Percentiles rank a stretch among this genome's conserved stretches.
These are phyloP conservation scores for Leontocebus nigricollis DNA, from an alignment of 2,797 vertebrate species.

Conservation along the genomic window DNA sequence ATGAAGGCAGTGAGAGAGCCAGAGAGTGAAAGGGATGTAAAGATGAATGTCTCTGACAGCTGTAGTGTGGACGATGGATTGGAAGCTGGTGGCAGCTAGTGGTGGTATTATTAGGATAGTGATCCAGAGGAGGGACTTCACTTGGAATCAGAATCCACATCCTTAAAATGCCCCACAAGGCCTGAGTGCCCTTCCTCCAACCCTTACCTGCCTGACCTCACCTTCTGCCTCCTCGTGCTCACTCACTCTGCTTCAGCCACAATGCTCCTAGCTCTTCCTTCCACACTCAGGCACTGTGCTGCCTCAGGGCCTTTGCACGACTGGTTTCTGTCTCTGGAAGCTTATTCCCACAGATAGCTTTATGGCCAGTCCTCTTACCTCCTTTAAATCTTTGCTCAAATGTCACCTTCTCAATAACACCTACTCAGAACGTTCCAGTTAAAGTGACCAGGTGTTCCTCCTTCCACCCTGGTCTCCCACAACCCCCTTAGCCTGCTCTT, in stretches of 20 bases:
- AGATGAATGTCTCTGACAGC: background rate
- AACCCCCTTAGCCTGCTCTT: background rate
- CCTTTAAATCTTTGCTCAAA: background rate
- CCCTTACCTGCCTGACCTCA: background rate
- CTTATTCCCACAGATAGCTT: background rate
- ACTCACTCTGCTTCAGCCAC: background rate
- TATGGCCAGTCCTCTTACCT: background rate
- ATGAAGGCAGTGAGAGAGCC: fast-evolving
- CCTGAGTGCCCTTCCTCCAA: no score
- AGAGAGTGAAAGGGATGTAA: background rate
- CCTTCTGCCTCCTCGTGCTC: background rate
- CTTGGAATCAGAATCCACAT: background rate
- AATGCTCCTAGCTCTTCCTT: background rate
- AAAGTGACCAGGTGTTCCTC: background rate
- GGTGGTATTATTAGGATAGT: no score
- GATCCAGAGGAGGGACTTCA: background rate
- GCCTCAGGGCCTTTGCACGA: background rate
- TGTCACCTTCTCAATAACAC: background rate
- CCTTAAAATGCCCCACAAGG: no score
- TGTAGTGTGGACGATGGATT: no score
- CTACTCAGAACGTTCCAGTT: background rate
- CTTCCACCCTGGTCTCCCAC: background rate
- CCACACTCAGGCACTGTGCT: background rate
- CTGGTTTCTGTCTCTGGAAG: background rate
- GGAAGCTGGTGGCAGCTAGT: background rate